Evolutionary conservation across 1,140 invertebrate species (phyloP), one percentile per base, ranked within the genome.

Genomic region (Drosophila parabipectinata): DNA sequence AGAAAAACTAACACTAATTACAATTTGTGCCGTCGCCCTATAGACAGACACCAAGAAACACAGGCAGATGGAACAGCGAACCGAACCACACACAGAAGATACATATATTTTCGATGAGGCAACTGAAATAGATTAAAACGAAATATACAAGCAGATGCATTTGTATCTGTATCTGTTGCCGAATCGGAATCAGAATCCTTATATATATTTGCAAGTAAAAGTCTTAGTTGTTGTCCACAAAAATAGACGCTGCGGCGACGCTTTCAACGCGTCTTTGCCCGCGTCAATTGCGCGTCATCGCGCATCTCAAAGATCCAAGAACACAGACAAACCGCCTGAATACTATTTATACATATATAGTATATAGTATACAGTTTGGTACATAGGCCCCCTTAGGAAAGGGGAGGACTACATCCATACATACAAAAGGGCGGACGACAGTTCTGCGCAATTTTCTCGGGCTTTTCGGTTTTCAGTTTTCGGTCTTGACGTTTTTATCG

Each of bases 221-320:
- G 72, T 50, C 47, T 56, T 71, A 62, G 74, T 73, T 79, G 47
- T 44, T 44, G 41, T 44, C 51, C 75, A 81, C 61, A 50, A 87
- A 85, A 85, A 85, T 85, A 85, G 81, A 85, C 48, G 56, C 51
- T 52, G 62, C 79, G 61, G 72, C 79, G 71, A 75, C 74, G 76
- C 63, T 87, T 85, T 85, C 78, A 85, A 87, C 81, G 81, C 81
- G 74, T 85, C 82, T 85, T 87, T 85, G 81, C 82, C 59, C 74
- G 81, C 81, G 69, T 85, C 82, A 85, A 85, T 85, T 85, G 81
- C 81, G 82, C 81, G 81, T 85, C 81, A 87, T 85, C 81, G 81
- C 81, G 81, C 83, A 30, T 37, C 56, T 58, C 39, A 72, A 57
- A 67, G 52, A 79, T 76, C 63, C 48, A 68, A 68, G 41, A 48